phyloP scores from a whole-genome alignment of 2,113 vertebrate genomes.

The Muscicapa adusta region DNA sequence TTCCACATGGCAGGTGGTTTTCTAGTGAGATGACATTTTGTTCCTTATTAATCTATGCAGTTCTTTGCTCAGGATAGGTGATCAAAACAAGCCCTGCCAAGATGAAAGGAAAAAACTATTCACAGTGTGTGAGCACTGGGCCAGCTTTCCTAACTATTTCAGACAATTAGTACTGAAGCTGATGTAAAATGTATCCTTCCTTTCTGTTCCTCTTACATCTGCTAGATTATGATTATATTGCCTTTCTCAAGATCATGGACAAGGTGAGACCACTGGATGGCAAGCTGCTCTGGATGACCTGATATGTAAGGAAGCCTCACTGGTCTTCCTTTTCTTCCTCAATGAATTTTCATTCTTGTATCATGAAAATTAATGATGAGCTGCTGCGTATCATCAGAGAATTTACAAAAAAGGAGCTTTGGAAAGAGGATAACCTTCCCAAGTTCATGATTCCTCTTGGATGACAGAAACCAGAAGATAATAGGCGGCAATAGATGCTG shows the following conservation, averaged over 20 bases:
- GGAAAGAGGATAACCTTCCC: background rate
- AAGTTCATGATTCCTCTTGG: background rate
- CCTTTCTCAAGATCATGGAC: background rate
- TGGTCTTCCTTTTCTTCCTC: background rate
- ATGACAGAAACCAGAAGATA: background rate
- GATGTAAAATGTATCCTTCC: background rate
- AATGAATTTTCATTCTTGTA: background rate
- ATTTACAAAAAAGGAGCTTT: background rate
- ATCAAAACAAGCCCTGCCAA: conserved; percentile 11
- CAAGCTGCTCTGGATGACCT: background rate
- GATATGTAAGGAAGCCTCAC: rapidly evolving
- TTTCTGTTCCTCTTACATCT: background rate
- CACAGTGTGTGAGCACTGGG: background rate
- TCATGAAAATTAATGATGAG: background rate
- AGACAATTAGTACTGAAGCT: background rate
- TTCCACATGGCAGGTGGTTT: conserved; percentile 6
- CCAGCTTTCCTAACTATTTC: background rate
- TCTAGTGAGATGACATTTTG: conserved; percentile 27
- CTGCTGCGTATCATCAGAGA: background rate
- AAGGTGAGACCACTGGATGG: background rate
- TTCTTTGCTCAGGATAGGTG: background rate
- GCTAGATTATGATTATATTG: background rate
- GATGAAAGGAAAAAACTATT: background rate
- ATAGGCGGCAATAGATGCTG: background rate
- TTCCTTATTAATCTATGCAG: background rate